Evolutionary conservation across 2,888 invertebrate species (phyloP), one percentile per base, ranked within the genome.

Genomic region (Microctonus hyperodae): DNA sequence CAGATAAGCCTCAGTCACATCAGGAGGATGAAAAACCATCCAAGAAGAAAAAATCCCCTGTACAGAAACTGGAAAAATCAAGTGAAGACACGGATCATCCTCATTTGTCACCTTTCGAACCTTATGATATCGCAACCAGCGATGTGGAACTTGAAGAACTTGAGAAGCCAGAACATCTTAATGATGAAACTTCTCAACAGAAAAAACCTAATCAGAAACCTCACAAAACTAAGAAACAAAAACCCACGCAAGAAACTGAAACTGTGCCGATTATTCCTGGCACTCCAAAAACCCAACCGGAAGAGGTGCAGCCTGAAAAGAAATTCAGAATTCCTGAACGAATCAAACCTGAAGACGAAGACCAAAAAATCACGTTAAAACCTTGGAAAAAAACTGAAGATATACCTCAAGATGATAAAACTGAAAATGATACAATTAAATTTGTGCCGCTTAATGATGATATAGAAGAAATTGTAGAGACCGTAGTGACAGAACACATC

Each of bases 31-130:
- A 84, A 69, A 70, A 70, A 20, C 72, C 75, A 13, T 75, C 75
- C 63, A 78, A 81, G 60, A 73, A 78, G 13, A 75, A 73, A 51
- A 69, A 74, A 57, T 60, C 73, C 55, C 77, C 79, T 0, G 71
- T 75, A n/a, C 75, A 79, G 37, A 76, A 78, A 66, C 64, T 69
- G n/a, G 60, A 73, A 10, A 72, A 79, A 61, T 74, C 79, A 28
- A 77, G 82, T 69, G 74, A 78, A 64, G 65, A 70, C 7, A 70
- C 78, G 35, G 80, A 85, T 63, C 80, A 84, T 73, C 79, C 83
- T 9, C 80, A 84, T 70, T 70, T 81, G 56, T 74, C 82, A 67
- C 79, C 83, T n/a, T 85, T 86, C 71, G 78, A 85, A 74, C 84
- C 85, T 6, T 80, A 82, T 65, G 84, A 85, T 40, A 77, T 83